Base-by-base conservation (phyloP, 2,113 vertebrate species). In the Copsychus sechellarum region DNA sequence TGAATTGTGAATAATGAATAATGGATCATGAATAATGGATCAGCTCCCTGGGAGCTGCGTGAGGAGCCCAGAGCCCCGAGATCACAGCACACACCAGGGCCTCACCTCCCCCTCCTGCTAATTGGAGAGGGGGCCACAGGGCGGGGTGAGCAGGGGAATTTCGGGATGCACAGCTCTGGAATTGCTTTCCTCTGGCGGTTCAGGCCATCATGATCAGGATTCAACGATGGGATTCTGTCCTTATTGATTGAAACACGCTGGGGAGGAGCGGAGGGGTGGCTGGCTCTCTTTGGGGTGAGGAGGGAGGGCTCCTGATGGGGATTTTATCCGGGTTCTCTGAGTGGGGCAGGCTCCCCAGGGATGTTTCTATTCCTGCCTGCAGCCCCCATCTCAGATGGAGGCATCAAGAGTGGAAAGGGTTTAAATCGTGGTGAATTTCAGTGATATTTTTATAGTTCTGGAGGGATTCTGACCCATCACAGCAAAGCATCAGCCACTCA, bases 41-140 rank as follows among this genome's bases (percentile, higher is more conserved):
- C 38, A 43, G 58, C 6, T 84, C 42, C 43, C 70, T 16, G 19
- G 81, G 65, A 58, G 20, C 20, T 58, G 61, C 0, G 1, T 14
- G 78, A 19, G 71, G 42, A 83, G 50, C 3, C 7, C 57, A n/a
- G 65, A 61, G 53, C 74, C 81, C 61, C 5, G 13, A 43, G 81
- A 64, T 85, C 71, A 57, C 72, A 77, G 83, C 66, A 40, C 57
- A 29, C 22, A 1, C 40, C 33, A 5, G 7, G 24, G 15, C 60
- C 65, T 7, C 25, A 36, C 33, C 34, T 67, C 15, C 12, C 43
- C 67, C 33, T 31, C 54, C 62, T 70, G 50, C 29, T 95, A 66
- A 90, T 62, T 90, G 92, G 71, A 54, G 86, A 66, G 58, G 58
- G 56, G 93, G 62, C 88, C 87, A 93, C 22, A 48, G 54, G 64